A percentile compares a stretch with the other conserved stretches of the same genome.
Evolutionary conservation across 2,888 invertebrate genomes (phyloP).

Genomic region (Tipula unca): DNA sequence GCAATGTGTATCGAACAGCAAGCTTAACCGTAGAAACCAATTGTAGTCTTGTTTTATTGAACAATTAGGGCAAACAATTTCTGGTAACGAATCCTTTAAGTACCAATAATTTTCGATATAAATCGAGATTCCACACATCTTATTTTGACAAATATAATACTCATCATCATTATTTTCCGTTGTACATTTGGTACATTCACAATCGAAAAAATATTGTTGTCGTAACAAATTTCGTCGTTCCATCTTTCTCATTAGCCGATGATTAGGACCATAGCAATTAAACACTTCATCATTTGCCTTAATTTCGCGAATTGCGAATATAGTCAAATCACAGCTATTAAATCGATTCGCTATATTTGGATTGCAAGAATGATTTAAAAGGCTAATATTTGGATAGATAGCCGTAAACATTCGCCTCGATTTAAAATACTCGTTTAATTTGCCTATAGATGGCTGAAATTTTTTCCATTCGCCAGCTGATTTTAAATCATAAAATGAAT

Average conservation of each 20-base stretch:
- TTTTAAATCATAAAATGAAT: slow-evolving; percentile 28
- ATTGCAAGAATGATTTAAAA: slow-evolving; percentile 91
- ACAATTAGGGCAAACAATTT: background rate
- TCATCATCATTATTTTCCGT: slow-evolving; percentile 23
- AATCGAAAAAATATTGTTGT: slow-evolving; percentile 70
- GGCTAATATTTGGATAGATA: slow-evolving; percentile 76
- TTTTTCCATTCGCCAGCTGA: background rate
- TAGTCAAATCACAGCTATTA: slow-evolving; percentile 58
- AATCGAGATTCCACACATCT: background rate
- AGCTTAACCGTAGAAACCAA: background rate
- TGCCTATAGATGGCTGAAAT: slow-evolving; percentile 28
- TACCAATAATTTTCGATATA: background rate
- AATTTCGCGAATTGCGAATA: slow-evolving; percentile 59
- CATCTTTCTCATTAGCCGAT: slow-evolving; percentile 50
- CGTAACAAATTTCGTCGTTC: slow-evolving; percentile 54
- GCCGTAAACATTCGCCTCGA: slow-evolving; percentile 59
- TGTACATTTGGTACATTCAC: slow-evolving; percentile 62
- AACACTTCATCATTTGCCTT: slow-evolving; percentile 59
- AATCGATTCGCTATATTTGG: slow-evolving; percentile 72
- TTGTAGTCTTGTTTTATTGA: background rate
- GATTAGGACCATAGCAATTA: slow-evolving; percentile 81
- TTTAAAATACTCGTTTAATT: slow-evolving; percentile 30
- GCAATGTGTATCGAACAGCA: background rate
- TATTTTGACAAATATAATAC: background rate
- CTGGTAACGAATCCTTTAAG: background rate